A percentile compares a stretch with the other conserved stretches of the same genome.
phyloP scores from a whole-genome alignment of 2,888 invertebrate species.

The Podotricha telesiphe region DNA sequence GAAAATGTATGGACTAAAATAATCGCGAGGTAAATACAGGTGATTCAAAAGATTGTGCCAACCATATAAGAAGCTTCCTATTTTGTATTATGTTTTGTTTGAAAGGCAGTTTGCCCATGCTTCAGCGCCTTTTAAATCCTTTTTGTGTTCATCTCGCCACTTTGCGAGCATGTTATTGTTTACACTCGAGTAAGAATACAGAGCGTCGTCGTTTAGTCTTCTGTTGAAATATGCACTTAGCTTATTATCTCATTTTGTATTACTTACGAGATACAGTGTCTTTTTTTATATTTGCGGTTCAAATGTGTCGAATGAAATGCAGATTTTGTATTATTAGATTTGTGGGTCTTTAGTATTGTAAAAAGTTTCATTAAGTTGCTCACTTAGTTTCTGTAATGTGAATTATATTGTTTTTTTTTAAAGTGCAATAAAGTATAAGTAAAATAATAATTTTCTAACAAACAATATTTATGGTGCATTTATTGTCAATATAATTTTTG shows the following conservation, averaged over 20 bases:
- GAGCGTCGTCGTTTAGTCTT: constrained; percentile 7
- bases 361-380: too few relatives aligned
- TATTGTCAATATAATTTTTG: too few relatives aligned
- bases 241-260: not conserved
- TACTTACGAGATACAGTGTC: not conserved
- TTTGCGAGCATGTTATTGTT: constrained; percentile 25
- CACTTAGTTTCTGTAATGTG: too few relatives aligned
- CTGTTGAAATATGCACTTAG: not conserved
- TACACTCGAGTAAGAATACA: constrained; percentile 19
- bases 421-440: too few relatives aligned
- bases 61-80: not conserved
- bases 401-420: too few relatives aligned
- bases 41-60: not conserved
- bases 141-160: constrained; percentile 24
- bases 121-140: constrained; percentile 30
- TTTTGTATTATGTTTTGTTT: constrained; percentile 3
- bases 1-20: not conserved
- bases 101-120: constrained; percentile 21
- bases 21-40: not conserved
- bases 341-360: too few relatives aligned
- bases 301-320: too few relatives aligned
- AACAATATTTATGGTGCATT: too few relatives aligned
- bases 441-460: too few relatives aligned
- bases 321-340: too few relatives aligned
- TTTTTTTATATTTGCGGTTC: too few relatives aligned